Conservation (phyloP, 2,888 invertebrate genomes). For the Thalpophila matura region DNA sequence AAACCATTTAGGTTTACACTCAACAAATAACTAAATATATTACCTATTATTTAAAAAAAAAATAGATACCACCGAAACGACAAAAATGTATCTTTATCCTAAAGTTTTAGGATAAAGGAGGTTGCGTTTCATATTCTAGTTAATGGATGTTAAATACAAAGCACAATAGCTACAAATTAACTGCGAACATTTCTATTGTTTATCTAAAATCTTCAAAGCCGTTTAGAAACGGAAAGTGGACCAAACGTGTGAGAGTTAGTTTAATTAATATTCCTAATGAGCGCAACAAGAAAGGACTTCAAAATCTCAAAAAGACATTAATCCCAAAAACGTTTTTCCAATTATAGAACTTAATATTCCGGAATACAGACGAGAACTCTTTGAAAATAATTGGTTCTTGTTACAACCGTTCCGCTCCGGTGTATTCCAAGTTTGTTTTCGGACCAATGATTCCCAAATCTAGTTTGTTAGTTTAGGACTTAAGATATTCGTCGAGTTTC, state of each 20-base stretch:
- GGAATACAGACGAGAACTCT: constrained; percentile 47
- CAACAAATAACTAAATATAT: too few species aligned
- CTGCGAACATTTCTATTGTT: constrained; percentile 20
- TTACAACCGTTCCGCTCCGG: constrained; percentile 42
- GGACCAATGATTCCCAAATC: constrained; percentile 76
- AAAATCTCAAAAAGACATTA: constrained; percentile 4
- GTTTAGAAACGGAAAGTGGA: constrained; percentile 52
- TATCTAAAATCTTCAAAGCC: constrained; percentile 49
- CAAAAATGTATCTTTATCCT: not conserved
- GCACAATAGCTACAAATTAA: constrained; percentile 15
- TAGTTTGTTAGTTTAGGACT: constrained; percentile 81
- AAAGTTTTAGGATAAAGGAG: not conserved
- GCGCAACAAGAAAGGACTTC: constrained; percentile 42
- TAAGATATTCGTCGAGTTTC: constrained; percentile 70
- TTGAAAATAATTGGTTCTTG: constrained; percentile 27
- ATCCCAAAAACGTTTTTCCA: not conserved
- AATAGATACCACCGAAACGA: too few species aligned
- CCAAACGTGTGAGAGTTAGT: constrained; percentile 61
- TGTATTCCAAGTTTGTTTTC: constrained; percentile 70
- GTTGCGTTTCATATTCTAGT: not conserved
- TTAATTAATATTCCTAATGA: constrained; percentile 70
- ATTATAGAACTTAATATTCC: constrained; percentile 1
- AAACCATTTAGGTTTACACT: too few species aligned
- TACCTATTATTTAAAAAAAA: too few species aligned
- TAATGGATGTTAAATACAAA: constrained; percentile 1